Evolutionary conservation across 2,888 invertebrate genomes (phyloP), one percentile per base, ranked within the genome.

Genomic region (Synanthedon myopaeformis): DNA sequence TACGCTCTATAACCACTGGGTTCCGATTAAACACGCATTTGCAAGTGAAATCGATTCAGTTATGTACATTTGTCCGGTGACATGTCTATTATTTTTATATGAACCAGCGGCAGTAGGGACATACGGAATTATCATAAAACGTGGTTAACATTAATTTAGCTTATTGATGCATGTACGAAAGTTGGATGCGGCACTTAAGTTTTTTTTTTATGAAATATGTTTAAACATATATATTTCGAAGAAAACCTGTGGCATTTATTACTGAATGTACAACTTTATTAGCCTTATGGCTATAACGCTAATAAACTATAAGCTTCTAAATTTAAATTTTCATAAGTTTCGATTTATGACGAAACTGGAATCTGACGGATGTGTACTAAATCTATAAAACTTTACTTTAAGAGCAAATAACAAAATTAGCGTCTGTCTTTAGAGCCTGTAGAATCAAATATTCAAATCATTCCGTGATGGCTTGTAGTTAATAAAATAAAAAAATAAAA

Each of bases 1-100:
- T 56, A 57, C 58, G 62, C 57, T 60, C 55, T 60, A 60, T 64
- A 60, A 60, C 57, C 61, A 58, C 63, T 54, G 57, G 56, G 58
- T 65, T 64, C 59, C 59, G 61, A 66, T 65, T 62, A 63, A 58
- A 57, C 56, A 54, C 57, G 57, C 64, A 75, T 79, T 77, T 72
- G 72, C 72, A 74, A 74, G 67, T 68, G 56, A 70, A 76, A 77
- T 79, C 69, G 72, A 70, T 62, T 64, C 64, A 65, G 63, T 64
- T 64, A 65, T 64, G 65, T 57, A 58, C 58, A 52, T 57, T 58
- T 60, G 63, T 61, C 59, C 60, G 67, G 54, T 73, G 73, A 79
- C 76, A 70, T 68, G 66, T 75, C 69, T 72, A 77, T 79, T 75
- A 76, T 72, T 74, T 72, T 70, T 69, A 65, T 72, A 60, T 60